These are phyloP conservation scores for Agrochola lota DNA, from an alignment of 2,888 invertebrate species.

Conservation along the genomic window DNA sequence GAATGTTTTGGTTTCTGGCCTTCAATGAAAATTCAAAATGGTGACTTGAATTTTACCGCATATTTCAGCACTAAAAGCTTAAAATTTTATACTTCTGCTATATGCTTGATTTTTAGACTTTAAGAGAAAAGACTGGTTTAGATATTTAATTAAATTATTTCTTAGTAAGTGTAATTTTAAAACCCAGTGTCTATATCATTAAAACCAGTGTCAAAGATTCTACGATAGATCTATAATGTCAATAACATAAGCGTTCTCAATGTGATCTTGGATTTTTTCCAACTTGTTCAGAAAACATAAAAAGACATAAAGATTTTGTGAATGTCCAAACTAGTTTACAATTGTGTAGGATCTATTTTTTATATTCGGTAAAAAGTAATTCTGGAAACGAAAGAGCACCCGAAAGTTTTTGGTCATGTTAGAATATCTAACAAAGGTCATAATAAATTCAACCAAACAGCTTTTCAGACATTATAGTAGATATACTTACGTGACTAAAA, in stretches of 20 bases:
- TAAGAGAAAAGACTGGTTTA: slow-evolving; percentile 86
- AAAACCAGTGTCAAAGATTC: slow-evolving; percentile 44
- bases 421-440: slow-evolving; percentile 45
- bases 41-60: slow-evolving; percentile 20
- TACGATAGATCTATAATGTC: slow-evolving; percentile 34
- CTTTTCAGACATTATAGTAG: slow-evolving; percentile 42
- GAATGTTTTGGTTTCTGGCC: slow-evolving; percentile 14
- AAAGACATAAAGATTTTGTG: slow-evolving; percentile 26
- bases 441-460: slow-evolving; percentile 45
- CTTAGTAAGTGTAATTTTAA: slow-evolving; percentile 57
- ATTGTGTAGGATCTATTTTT: slow-evolving; percentile 39
- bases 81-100: slow-evolving; percentile 49
- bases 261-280: slow-evolving; percentile 58
- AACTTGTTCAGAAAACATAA: slow-evolving; percentile 60
- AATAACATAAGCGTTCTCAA: slow-evolving; percentile 31
- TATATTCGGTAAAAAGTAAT: slow-evolving; percentile 25
- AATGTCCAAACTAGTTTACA: slow-evolving; percentile 30
- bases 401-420: slow-evolving; percentile 20
- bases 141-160: slow-evolving; percentile 81
- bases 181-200: slow-evolving; percentile 49
- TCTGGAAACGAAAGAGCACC: background rate
- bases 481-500: slow-evolving; percentile 43
- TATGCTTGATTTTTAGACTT: slow-evolving; percentile 67
- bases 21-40: background rate
- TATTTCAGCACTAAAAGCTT: slow-evolving; percentile 52